Conservation (phyloP, 2,113 vertebrate species). For the Forbesichthys agassizii region DNA sequence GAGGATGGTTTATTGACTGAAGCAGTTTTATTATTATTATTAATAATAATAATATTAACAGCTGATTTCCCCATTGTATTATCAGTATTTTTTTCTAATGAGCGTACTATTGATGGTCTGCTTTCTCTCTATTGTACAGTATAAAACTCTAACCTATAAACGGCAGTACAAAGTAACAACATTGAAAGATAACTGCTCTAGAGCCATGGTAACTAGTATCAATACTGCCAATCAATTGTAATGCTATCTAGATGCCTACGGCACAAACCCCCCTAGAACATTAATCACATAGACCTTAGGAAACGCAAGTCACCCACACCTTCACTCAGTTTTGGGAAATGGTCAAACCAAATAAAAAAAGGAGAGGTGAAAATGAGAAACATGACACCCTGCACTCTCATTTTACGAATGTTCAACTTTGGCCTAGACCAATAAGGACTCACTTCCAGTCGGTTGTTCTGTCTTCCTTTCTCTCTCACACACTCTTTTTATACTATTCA, state of each 20-base stretch:
- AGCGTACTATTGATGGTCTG: conserved; percentile 8
- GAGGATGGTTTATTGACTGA: conserved; percentile 6
- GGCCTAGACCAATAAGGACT: conserved; percentile 62
- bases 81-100: conserved; percentile 7
- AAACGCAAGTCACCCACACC: conserved; percentile 8
- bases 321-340: conserved; percentile 15
- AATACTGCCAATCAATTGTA: conserved; percentile 15
- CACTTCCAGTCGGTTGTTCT: too few species aligned
- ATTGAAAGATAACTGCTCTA: background rate
- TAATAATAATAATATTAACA: background rate
- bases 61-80: too few species aligned
- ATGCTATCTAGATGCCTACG: conserved; percentile 30
- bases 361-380: conserved; percentile 39
- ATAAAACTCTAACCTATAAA: conserved; percentile 4
- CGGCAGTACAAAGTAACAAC: background rate
- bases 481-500: background rate
- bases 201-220: conserved; percentile 34
- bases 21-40: background rate
- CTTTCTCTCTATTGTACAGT: conserved; percentile 8
- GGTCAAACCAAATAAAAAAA: conserved; percentile 18
- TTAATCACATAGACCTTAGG: conserved; percentile 1
- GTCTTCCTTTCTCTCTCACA: too few species aligned
- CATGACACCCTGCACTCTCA: conserved; percentile 65
- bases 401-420: conserved; percentile 68
- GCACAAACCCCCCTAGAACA: conserved; percentile 16